phyloP scores from a whole-genome alignment of 2,888 invertebrate species.

The Megastigmus dorsalis region DNA sequence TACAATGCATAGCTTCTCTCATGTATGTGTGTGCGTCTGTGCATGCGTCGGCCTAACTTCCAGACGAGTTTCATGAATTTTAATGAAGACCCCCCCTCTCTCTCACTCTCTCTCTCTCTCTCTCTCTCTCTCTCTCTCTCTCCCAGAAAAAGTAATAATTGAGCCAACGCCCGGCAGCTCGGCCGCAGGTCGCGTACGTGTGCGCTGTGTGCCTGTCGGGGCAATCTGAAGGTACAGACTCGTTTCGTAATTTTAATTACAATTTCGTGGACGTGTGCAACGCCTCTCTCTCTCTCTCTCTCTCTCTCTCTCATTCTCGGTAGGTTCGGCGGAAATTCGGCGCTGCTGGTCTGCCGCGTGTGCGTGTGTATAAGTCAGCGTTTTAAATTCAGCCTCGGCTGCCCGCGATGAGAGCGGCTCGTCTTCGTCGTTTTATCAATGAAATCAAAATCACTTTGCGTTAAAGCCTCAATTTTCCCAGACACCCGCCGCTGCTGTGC shows the following conservation, averaged over 20 bases:
- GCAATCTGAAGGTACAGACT: constrained; percentile 39
- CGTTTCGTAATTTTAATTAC: constrained; percentile 54
- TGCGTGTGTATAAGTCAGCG: neutral
- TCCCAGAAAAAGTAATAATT: constrained; percentile 52
- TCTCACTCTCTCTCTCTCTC: constrained; percentile 1
- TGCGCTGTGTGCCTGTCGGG: constrained; percentile 2
- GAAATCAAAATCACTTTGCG: constrained; percentile 17
- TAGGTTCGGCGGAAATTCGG: constrained; percentile 24
- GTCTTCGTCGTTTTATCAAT: constrained; percentile 23
- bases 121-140: constrained; percentile 14
- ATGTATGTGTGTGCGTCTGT: too few species aligned
- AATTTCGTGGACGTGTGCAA: constrained; percentile 45
- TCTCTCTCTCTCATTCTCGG: too few species aligned
- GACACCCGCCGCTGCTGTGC: neutral
- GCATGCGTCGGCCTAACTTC: constrained; percentile 47
- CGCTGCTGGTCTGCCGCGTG: neutral
- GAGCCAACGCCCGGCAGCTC: constrained; percentile 39
- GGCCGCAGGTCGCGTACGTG: neutral
- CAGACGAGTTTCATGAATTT: constrained; percentile 61
- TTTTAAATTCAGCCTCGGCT: constrained; percentile 19
- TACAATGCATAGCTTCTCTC: constrained; percentile 40
- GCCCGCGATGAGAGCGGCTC: neutral
- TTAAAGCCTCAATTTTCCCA: neutral
- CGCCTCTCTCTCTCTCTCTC: too few species aligned
- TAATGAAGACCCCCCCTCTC: constrained; percentile 55